Evolutionary conservation across 2,113 vertebrate genomes (phyloP), one percentile per base, ranked within the genome.

Genomic region (Heterotis niloticus): DNA sequence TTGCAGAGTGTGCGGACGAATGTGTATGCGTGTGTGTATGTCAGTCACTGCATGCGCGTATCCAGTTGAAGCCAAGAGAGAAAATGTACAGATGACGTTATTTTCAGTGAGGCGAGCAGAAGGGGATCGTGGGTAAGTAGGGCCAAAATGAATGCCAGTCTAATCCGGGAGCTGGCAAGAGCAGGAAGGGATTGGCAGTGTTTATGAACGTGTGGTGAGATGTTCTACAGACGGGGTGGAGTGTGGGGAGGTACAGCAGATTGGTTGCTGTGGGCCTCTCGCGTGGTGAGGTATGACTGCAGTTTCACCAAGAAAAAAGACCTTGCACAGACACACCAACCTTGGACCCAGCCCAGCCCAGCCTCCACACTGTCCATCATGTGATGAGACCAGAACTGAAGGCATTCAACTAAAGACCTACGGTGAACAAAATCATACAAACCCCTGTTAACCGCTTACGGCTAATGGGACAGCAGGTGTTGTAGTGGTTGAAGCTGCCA

Each of bases 1-100:
- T 83, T 84, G 83, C 88, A 2, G 44, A 54, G 76, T 24, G 24
- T 62, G 24, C n/a, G 1, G 23, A 5, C 51, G 68, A 64, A 56
- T 51, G 68, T 68, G 64, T 69, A 64, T 65, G 14, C 51, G 68
- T 73, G 68, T 51, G 68, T 68, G 64, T 69, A 64, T 65, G 17
- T 84, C 86, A 23, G 64, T 65, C 20, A 18, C n/a, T 44, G 2
- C 7, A 7, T 44, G 34, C 34, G 2, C 7, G 34, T 44, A 44
- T 44, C 2, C 34, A 44, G 64, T n/a, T 23, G 3, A 24, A 65
- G 64, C 59, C 74, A 26, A 76, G 20, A 72, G 24, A 75, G 72
- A 57, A 56, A 76, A 57, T 56, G 26, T 60, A 56, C 59, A 73
- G 56, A 73, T 20, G 54, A 71, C 18, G 71, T 73, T 44, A 56